phyloP scores from a whole-genome alignment of 37 sponge, comb jelly and placozoan species.

The Crambe crambe region DNA sequence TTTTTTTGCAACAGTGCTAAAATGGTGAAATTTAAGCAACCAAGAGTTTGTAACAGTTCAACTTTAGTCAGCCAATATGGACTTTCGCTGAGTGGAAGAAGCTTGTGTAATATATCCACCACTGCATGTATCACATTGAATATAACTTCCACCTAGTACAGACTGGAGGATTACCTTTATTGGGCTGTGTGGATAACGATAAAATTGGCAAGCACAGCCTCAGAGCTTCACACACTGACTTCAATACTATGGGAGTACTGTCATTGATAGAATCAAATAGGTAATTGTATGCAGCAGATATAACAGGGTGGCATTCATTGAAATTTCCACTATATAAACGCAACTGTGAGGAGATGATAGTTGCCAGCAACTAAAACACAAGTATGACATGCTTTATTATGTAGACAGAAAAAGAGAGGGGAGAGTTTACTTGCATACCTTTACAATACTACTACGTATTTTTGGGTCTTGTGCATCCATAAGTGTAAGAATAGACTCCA shows the following conservation, averaged over 20 bases:
- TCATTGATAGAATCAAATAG: constrained; percentile 18
- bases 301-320: constrained; percentile 8
- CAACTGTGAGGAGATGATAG: constrained; percentile 22
- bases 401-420: not conserved
- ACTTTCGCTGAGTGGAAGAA: constrained; percentile 55
- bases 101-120: constrained; percentile 41
- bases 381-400: not conserved
- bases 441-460: constrained; percentile 23
- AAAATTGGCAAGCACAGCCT: constrained; percentile 54
- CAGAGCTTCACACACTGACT: constrained; percentile 69
- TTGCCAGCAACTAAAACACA: constrained; percentile 39
- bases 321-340: constrained; percentile 3
- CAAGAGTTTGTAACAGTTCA: constrained; percentile 58
- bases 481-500: constrained; percentile 13
- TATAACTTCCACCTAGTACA: not conserved
- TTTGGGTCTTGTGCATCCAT: constrained; percentile 43
- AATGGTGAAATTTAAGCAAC: constrained; percentile 31
- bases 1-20: constrained; percentile 17
- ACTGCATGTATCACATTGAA: constrained; percentile 14
- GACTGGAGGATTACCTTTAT: constrained; percentile 2
- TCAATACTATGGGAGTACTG: constrained; percentile 59
- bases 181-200: constrained; percentile 12
- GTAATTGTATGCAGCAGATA: constrained; percentile 5
- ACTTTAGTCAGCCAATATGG: constrained; percentile 79
- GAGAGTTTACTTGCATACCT: constrained; percentile 1